Evolutionary conservation across 2,888 invertebrate species (phyloP), one percentile per base, ranked within the genome.

Genomic region (Mamestra brassicae): DNA sequence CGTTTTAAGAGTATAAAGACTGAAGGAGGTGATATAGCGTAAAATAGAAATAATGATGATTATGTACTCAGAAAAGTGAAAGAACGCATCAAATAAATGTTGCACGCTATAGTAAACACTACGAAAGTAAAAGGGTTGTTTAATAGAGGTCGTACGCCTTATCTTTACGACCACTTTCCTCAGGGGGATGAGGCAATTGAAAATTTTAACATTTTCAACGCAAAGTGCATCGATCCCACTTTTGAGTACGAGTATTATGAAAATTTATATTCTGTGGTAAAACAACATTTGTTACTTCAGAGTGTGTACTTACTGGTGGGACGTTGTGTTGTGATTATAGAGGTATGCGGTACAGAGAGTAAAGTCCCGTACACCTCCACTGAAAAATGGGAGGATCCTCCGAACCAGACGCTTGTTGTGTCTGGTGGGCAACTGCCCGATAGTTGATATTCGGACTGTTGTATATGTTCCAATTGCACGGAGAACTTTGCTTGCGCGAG

Each of bases 101-200:
- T 50, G 26, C n/a, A 50, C 62, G 47, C 38, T 55, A 63, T 38
- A 63, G 36, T 60, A 68, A 78, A 80, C 72, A 78, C 80, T 74
- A 74, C 52, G 38, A 66, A 11, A 58, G 62, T 74, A 66, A 83
- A 81, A 79, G 80, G 80, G 80, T 81, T 79, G 57, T 78, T 77
- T 78, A 62, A 73, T 73, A 50, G 79, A 73, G 79, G 83, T 78
- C 83, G 61, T 78, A 60, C 13, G 47, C 61, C 74, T 83, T 81
- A 81, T 83, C 80, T 83, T 74, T 52, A 81, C 54, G 69, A 42
- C 65, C 69, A 4, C 52, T 73, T 81, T 83, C 80, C 84, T 68
- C 54, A 62, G 34, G 80, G 67, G 58, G 61, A 83, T 63, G 80
- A 47, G 73, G 74, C 62, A 66, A 79, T 81, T 83, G 84, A 81